A percentile compares a stretch with the other conserved stretches of the same genome.
Conservation (phyloP, 2,797 vertebrate species). For the Clarias platycephalus region DNA sequence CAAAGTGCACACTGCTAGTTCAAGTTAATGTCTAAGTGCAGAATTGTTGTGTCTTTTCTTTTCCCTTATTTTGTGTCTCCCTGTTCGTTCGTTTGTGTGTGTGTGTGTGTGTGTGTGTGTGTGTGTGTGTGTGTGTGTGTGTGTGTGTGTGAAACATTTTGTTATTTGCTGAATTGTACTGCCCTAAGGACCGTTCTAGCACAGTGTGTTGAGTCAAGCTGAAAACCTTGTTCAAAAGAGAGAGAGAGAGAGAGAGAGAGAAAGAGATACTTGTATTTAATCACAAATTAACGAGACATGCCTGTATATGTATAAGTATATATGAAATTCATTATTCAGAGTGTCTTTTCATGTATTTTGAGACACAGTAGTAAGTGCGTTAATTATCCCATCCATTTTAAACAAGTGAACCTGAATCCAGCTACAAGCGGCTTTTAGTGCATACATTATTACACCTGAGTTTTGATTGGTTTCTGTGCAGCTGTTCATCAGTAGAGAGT, state of each 20-base stretch:
- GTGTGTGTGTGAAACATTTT: not conserved
- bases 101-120: too few species aligned
- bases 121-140: too few species aligned
- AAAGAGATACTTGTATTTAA: too few species aligned
- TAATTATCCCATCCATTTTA: slow-evolving; percentile 1
- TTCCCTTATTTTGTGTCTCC: too few species aligned
- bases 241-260: too few species aligned
- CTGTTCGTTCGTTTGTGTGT: too few species aligned
- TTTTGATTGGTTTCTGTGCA: not conserved
- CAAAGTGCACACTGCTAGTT: slow-evolving; percentile 56
- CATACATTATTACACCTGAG: slow-evolving; percentile 1
- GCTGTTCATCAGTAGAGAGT: not conserved
- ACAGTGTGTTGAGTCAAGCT: not conserved
- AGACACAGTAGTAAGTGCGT: not conserved
- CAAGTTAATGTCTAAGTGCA: slow-evolving; percentile 50
- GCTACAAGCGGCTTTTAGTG: not conserved
- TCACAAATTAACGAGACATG: not conserved
- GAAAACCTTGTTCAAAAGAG: not conserved
- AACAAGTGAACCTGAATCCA: not conserved
- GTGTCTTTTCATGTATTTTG: not conserved
- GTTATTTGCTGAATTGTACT: not conserved
- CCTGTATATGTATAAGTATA: not conserved
- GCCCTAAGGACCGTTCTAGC: not conserved
- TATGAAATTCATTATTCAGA: not conserved
- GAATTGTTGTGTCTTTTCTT: slow-evolving; percentile 5